Percentiles rank a stretch among this genome's conserved stretches.
phyloP scores from a whole-genome alignment of 2,797 vertebrate genomes.

The Gobio occitaniae region DNA sequence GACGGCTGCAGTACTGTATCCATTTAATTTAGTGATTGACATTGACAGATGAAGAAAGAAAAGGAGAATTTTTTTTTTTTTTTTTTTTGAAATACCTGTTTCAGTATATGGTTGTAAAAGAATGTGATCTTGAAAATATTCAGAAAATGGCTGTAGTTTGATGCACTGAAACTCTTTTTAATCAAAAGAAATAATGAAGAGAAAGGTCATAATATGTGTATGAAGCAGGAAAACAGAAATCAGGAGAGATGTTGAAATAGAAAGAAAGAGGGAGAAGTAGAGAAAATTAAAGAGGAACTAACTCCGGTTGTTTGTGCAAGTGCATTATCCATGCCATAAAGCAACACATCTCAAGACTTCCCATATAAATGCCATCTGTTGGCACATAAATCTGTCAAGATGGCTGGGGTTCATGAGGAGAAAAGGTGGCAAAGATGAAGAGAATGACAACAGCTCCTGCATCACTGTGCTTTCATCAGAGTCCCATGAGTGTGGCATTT shows the following conservation, averaged over 20 bases:
- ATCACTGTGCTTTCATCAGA: slow-evolving; percentile 63
- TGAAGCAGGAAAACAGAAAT: slow-evolving; percentile 53
- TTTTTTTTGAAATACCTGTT: not conserved
- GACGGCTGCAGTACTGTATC: slow-evolving; percentile 69
- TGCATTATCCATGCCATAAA: slow-evolving; percentile 98
- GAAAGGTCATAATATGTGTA: not conserved
- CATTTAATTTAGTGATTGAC: slow-evolving; percentile 54
- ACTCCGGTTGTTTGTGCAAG: slow-evolving; percentile 90
- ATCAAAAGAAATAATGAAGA: slow-evolving; percentile 5
- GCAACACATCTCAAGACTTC: slow-evolving; percentile 96
- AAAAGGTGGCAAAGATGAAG: slow-evolving; percentile 81
- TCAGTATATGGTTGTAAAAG: not conserved
- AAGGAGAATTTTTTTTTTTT: not conserved
- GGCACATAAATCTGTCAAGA: slow-evolving; percentile 92
- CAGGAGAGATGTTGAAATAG: slow-evolving; percentile 60
- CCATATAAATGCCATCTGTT: slow-evolving; percentile 96
- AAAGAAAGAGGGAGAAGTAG: slow-evolving; percentile 53
- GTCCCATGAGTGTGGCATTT: slow-evolving; percentile 45
- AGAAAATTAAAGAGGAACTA: slow-evolving; percentile 59
- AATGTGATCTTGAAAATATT: not conserved
- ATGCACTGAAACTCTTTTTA: not conserved
- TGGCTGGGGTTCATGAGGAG: slow-evolving; percentile 78
- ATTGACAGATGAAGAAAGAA: slow-evolving; percentile 43
- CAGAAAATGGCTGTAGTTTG: not conserved
- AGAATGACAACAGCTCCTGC: slow-evolving; percentile 72